These are phyloP conservation scores for Pristionchus entomophagus DNA, from an alignment of 2,888 invertebrate genomes.

Conservation along the genomic window DNA sequence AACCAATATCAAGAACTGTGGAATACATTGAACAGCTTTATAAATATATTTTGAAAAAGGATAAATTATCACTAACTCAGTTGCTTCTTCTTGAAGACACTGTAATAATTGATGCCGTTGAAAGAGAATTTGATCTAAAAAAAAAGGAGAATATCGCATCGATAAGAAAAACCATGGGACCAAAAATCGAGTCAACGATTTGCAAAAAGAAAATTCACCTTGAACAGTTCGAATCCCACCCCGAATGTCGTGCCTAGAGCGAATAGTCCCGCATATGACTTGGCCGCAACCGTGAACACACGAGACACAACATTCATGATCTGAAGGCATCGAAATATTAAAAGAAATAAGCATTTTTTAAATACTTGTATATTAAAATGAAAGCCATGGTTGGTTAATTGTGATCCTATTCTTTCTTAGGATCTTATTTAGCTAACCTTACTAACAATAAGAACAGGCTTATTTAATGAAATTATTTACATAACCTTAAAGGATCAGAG, in stretches of 20 bases:
- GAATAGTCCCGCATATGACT: slow-evolving; percentile 56
- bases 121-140: slow-evolving; percentile 62
- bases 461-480: too few species aligned
- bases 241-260: slow-evolving; percentile 65
- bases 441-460: too few species aligned
- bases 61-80: slow-evolving; percentile 50
- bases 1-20: background rate
- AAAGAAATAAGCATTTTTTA: too few species aligned
- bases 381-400: too few species aligned
- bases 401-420: too few species aligned
- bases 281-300: slow-evolving; percentile 47
- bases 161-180: background rate
- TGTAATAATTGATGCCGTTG: slow-evolving; percentile 71
- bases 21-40: background rate
- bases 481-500: too few species aligned
- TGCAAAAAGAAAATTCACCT: slow-evolving; percentile 44
- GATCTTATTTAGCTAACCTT: too few species aligned
- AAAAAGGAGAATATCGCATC: background rate
- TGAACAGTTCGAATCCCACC: slow-evolving; percentile 73
- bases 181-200: background rate
- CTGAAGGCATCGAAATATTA: background rate
- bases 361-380: too few species aligned
- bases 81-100: slow-evolving; percentile 69
- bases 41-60: background rate
- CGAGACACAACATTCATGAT: slow-evolving; percentile 49